Evolutionary conservation across 2,888 invertebrate species (phyloP).

Genomic region (Limnephilus rhombicus): DNA sequence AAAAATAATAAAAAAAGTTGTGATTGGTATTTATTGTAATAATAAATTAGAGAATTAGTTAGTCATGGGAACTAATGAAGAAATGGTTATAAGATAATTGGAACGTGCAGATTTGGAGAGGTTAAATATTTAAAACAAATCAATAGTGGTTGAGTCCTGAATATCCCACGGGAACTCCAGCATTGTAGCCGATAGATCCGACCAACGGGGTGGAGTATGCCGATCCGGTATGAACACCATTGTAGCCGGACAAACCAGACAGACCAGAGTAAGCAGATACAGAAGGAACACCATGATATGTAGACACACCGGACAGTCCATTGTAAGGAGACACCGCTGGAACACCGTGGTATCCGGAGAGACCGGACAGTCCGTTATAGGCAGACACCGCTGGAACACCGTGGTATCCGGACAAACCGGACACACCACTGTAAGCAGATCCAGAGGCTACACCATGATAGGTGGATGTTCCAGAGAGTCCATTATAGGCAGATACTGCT

Average conservation of each 20-base stretch:
- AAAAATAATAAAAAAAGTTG: not conserved
- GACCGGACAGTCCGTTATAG: conserved; percentile 55
- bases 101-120: not conserved
- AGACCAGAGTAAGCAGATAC: not conserved
- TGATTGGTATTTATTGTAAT: not conserved
- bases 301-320: not conserved
- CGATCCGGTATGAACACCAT: not conserved
- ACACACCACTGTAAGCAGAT: conserved; percentile 65
- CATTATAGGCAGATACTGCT: conserved; percentile 67
- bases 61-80: not conserved
- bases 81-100: not conserved
- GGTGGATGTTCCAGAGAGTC: not conserved
- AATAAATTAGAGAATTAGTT: not conserved
- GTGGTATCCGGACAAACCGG: not conserved
- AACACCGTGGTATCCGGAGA: conserved; percentile 61
- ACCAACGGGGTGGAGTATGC: not conserved
- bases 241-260: not conserved
- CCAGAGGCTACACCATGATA: too few species aligned
- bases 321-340: conserved; percentile 65
- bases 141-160: conserved; percentile 60
- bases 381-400: not conserved
- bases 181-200: conserved; percentile 45
- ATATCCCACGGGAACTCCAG: conserved; percentile 69
- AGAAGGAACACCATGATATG: not conserved
- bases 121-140: not conserved